Conservation (phyloP, 64 coral and sea anemone species). For the Pachyseris speciosa region DNA sequence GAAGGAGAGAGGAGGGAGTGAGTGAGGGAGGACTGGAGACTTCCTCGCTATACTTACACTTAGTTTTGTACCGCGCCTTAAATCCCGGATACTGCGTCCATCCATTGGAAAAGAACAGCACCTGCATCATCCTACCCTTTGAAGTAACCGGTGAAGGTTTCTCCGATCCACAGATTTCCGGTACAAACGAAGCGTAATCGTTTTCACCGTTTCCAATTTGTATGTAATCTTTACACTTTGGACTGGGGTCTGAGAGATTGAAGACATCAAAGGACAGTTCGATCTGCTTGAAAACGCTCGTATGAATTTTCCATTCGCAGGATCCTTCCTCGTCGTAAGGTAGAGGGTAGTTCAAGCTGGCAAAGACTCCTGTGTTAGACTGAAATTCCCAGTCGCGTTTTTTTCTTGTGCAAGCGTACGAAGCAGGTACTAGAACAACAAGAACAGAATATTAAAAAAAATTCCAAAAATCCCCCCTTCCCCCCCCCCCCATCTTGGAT, state of each 20-base stretch:
- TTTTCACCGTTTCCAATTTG: background rate
- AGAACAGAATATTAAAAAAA: too few relatives aligned
- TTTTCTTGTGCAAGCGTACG: background rate
- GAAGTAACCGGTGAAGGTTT: constrained; percentile 18
- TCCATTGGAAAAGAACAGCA: constrained; percentile 3
- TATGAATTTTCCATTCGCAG: background rate
- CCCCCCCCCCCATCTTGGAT: too few relatives aligned
- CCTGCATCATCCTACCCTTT: background rate
- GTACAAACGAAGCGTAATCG: background rate
- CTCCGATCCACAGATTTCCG: constrained; percentile 25
- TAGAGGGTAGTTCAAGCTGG: constrained; percentile 53
- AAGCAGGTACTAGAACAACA: constrained; percentile 30
- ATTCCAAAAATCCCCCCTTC: too few relatives aligned
- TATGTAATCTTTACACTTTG: constrained; percentile 13
- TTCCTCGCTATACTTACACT: constrained; percentile 1
- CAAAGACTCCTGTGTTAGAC: background rate
- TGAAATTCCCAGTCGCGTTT: background rate
- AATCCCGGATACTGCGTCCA: constrained; percentile 25
- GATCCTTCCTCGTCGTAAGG: background rate
- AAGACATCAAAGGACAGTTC: constrained; percentile 52
- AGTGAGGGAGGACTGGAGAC: background rate
- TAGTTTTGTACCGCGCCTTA: constrained; percentile 14
- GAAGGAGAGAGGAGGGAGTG: background rate
- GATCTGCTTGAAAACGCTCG: background rate
- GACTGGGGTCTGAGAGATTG: background rate